Conservation (phyloP, 2,113 vertebrate species). For the Rattus norvegicus region DNA sequence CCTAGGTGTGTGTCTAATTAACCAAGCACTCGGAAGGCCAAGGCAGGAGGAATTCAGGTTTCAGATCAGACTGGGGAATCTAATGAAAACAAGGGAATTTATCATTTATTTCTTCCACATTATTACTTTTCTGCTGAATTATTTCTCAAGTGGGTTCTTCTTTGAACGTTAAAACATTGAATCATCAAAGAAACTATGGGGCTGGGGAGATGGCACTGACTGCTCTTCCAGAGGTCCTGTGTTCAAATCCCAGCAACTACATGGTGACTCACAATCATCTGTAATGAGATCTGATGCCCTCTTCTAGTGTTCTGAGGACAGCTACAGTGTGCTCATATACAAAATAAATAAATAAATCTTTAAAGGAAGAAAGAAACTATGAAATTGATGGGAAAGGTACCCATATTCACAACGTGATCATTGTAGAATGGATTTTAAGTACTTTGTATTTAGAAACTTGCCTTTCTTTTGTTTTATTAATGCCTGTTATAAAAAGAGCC, state of each 20-base stretch:
- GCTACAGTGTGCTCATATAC: too few species aligned
- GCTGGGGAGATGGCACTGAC: too few species aligned
- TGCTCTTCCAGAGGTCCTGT: too few species aligned
- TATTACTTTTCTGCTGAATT: constrained; percentile 71
- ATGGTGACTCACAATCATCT: too few species aligned
- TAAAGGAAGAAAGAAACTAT: not conserved
- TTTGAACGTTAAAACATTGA: constrained; percentile 79
- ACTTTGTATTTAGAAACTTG: constrained; percentile 79
- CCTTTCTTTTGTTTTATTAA: constrained; percentile 29
- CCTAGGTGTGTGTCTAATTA: not conserved
- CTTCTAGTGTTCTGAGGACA: too few species aligned
- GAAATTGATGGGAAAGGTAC: constrained; percentile 70
- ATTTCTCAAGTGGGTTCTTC: constrained; percentile 76
- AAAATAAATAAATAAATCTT: too few species aligned
- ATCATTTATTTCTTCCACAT: constrained; percentile 37
- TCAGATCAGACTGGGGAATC: not conserved
- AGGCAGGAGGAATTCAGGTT: not conserved
- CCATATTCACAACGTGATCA: constrained; percentile 76
- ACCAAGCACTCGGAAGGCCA: not conserved
- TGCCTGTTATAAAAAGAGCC: not conserved
- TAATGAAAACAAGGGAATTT: not conserved
- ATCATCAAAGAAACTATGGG: constrained; percentile 53
- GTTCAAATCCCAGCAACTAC: too few species aligned
- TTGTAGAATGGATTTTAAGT: constrained; percentile 75
- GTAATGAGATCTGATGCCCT: too few species aligned